phyloP scores from a whole-genome alignment of 1,140 invertebrate species.

The Eupeodes corollae region DNA sequence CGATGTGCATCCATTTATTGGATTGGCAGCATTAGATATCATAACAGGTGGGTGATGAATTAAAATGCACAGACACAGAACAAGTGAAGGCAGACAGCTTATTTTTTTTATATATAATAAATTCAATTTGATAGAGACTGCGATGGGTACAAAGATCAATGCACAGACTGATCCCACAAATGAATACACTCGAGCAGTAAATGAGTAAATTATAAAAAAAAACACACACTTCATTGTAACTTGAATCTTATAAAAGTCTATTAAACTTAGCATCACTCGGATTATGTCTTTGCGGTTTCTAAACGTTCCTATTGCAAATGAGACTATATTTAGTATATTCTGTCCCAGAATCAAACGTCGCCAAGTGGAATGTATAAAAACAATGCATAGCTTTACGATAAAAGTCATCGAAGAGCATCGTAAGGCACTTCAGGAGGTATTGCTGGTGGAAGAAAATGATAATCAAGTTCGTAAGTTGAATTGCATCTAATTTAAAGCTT shows the following conservation, averaged over 20 bases:
- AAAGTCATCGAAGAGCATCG: slow-evolving; percentile 15
- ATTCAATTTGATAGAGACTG: slow-evolving; percentile 42
- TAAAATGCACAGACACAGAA: too few relatives aligned
- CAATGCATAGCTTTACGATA: slow-evolving; percentile 18
- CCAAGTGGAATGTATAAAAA: slow-evolving; percentile 12
- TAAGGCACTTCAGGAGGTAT: neutral
- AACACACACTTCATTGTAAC: neutral
- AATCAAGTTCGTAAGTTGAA: neutral
- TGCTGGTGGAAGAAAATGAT: neutral
- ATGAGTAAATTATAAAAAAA: slow-evolving; percentile 24
- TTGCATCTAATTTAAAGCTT: too few relatives aligned
- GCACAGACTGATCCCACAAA: slow-evolving; percentile 43
- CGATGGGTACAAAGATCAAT: slow-evolving; percentile 51
- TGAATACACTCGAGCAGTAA: slow-evolving; percentile 44
- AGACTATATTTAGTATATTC: slow-evolving; percentile 16
- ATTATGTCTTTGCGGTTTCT: slow-evolving; percentile 4
- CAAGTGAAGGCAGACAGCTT: too few relatives aligned
- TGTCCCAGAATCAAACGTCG: slow-evolving; percentile 13
- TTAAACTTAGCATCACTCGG: slow-evolving; percentile 5
- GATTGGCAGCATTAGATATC: slow-evolving; percentile 20
- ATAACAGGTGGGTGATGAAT: slow-evolving; percentile 8
- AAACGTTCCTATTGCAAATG: slow-evolving; percentile 14
- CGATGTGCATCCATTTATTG: slow-evolving; percentile 17
- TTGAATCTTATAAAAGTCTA: neutral
- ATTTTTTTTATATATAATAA: too few relatives aligned